These are phyloP conservation scores for Colinus virginianus DNA, from an alignment of 2,113 vertebrate species.

Conservation along the genomic window DNA sequence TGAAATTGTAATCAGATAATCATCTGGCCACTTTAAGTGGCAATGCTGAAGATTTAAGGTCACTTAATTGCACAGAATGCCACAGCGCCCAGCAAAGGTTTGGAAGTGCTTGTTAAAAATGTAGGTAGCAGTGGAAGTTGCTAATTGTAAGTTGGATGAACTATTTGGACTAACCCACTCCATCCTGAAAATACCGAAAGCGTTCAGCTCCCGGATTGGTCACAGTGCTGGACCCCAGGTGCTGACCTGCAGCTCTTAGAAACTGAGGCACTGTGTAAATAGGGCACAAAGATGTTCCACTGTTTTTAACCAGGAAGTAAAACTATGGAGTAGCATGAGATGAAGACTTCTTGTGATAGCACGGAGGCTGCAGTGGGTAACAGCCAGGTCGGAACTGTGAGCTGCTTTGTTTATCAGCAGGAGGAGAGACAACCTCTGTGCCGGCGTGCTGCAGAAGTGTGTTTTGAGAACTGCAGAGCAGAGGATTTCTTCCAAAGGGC, in stretches of 20 bases:
- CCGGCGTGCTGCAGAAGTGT: background rate
- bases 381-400: background rate
- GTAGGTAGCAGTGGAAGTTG: background rate
- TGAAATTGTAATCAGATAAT: constrained; percentile 51
- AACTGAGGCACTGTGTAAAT: background rate
- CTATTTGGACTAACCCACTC: background rate
- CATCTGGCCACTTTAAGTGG: background rate
- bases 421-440: background rate
- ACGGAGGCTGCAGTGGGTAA: background rate
- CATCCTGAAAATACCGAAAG: rapidly evolving
- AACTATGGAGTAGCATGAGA: background rate
- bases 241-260: background rate
- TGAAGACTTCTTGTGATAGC: background rate
- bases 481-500: background rate
- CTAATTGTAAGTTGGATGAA: background rate
- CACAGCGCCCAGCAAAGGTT: background rate
- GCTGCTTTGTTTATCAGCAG: background rate
- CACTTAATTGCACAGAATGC: background rate
- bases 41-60: background rate
- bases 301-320: background rate
- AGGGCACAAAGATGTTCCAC: rapidly evolving
- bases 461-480: background rate
- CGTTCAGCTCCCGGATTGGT: rapidly evolving
- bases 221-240: rapidly evolving
- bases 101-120: background rate